Evolutionary conservation across 1,140 invertebrate species (phyloP).

Genomic region (Cecropterus lyciades): DNA sequence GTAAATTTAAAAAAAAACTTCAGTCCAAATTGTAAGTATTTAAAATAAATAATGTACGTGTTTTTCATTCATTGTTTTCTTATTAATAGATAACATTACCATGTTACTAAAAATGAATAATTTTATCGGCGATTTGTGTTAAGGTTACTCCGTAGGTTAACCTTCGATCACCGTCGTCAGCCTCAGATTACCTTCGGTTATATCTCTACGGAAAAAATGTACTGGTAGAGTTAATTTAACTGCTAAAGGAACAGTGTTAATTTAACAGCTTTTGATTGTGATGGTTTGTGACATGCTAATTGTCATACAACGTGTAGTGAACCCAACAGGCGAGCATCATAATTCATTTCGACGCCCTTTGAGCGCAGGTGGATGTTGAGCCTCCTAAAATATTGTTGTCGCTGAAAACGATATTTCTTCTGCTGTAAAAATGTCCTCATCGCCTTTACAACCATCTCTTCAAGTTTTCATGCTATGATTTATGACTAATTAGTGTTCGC

Average conservation of each 20-base stretch:
- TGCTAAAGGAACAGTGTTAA: not conserved
- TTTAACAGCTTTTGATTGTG: not conserved
- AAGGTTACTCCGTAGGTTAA: not conserved
- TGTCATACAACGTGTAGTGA: constrained; percentile 29
- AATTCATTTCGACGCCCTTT: constrained; percentile 55
- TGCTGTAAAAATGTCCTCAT: constrained; percentile 58
- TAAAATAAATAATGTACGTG: not conserved
- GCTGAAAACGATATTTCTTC: constrained; percentile 70
- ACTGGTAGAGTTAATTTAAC: not conserved
- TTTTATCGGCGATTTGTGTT: not conserved
- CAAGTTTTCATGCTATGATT: constrained; percentile 63
- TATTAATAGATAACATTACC: too few species aligned
- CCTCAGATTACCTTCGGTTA: not conserved
- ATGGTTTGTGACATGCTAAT: constrained; percentile 15
- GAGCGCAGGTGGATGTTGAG: constrained; percentile 68
- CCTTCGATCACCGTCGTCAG: not conserved
- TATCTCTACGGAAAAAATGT: not conserved
- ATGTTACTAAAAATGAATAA: too few species aligned
- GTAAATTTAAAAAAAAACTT: not conserved
- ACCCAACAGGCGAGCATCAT: constrained; percentile 42
- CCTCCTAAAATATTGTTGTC: constrained; percentile 74
- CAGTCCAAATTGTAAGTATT: constrained; percentile 20
- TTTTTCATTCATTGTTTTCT: too few species aligned
- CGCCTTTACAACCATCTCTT: constrained; percentile 50
- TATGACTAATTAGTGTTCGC: constrained; percentile 71